A percentile compares a stretch with the other conserved stretches of the same genome.
Conservation (phyloP, 2,888 invertebrate species). For the Labia minor region DNA sequence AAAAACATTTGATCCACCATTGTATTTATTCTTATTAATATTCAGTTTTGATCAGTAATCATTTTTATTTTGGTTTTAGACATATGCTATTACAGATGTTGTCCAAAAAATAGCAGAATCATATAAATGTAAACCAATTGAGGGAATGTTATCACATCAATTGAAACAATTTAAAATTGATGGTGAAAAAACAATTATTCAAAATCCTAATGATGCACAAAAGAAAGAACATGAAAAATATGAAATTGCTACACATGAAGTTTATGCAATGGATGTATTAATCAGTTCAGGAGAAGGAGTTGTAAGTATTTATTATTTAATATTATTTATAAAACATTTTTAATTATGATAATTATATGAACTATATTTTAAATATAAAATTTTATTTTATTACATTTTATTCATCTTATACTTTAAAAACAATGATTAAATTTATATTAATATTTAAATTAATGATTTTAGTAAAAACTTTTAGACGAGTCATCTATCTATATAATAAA, state of each 20-base stretch:
- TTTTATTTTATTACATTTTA: conserved; percentile 27
- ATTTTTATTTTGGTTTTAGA: conserved; percentile 44
- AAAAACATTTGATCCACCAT: too few relatives aligned
- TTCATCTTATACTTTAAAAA: conserved; percentile 20
- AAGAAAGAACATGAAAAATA: conserved; percentile 95
- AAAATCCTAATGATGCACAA: conserved; percentile 95
- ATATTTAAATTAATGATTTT: too few relatives aligned
- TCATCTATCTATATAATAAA: too few relatives aligned
- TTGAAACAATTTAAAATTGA: conserved; percentile 93
- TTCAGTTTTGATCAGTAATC: too few relatives aligned
- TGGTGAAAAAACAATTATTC: conserved; percentile 93
- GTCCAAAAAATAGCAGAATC: conserved; percentile 87
- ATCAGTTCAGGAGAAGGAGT: conserved; percentile 91
- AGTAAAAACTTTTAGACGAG: too few relatives aligned
- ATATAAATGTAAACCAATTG: conserved; percentile 94
- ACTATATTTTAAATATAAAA: conserved; percentile 14
- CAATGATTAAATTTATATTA: too few relatives aligned
- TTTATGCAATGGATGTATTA: conserved; percentile 97
- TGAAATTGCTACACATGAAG: conserved; percentile 91
- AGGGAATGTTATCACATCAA: conserved; percentile 92
- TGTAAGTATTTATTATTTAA: conserved; percentile 41
- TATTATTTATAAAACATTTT: too few relatives aligned
- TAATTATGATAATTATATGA: too few relatives aligned
- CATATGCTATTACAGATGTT: conserved; percentile 79
- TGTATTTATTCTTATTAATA: too few relatives aligned